Evolutionary conservation across 2,888 invertebrate species (phyloP), one percentile per base, ranked within the genome.

Genomic region (Epicampocera succincta): DNA sequence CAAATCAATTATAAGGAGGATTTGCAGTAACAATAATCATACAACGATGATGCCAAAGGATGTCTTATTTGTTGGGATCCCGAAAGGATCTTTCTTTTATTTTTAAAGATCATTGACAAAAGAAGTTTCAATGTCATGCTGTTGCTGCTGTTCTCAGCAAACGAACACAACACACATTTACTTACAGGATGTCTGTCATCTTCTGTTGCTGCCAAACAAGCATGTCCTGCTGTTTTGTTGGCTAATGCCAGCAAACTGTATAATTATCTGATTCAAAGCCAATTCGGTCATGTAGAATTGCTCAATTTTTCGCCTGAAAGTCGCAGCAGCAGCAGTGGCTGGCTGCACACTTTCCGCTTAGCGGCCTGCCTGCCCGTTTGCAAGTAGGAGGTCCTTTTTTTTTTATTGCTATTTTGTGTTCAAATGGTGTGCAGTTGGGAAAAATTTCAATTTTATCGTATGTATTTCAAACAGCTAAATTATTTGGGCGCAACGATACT

Each of bases 1-100:
- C 75, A 81, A 75, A 63, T 80, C 81, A 83, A 78, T 78, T 81
- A 83, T 61, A 68, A 63, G 68, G 40, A 60, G 58, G 69, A 74
- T 74, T 74, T 61, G 61, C 61, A 65, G 58, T 50, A 58, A 68
- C 48, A 75, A 58, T 50, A 12, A 17, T 12, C 3, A 5, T n/a
- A n/a, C n/a, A n/a, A 29, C 3, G 15, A 65, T 56, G 11, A 56
- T 21, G 12, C 33, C 42, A 48, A 71, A 68, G 25, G n/a, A 63
- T 48, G 54, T 63, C 54, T 17, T 33, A 61, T 38, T 48, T 33
- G 3, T 46, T 8, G 44, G 19, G 21, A 8, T 21, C 21, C 38
- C 17, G 5, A 15, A 38, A 75, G 13, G 68, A 75, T 75, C 75
- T 58, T 19, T 54, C n/a, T n/a, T n/a, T 61, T 15, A 33, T 69